Evolutionary conservation across 2,113 vertebrate genomes (phyloP).

Genomic region (Theristicus caerulescens): DNA sequence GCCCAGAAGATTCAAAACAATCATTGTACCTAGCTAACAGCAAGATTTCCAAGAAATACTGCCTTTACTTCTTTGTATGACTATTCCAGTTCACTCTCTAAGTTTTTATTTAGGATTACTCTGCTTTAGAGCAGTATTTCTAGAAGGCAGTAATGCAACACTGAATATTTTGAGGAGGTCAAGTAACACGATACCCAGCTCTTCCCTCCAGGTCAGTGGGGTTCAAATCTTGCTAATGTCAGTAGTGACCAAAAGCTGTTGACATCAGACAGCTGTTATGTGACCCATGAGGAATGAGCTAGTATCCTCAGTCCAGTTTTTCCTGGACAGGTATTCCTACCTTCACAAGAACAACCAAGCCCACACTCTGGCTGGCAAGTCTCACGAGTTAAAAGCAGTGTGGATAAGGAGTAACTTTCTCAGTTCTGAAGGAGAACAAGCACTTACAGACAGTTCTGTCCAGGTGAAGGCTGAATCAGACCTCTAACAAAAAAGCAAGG

Average conservation of each 20-base stretch:
- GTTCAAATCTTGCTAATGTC: conserved; percentile 35
- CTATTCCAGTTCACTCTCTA: background rate
- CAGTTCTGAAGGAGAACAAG: background rate
- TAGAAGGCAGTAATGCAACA: conserved; percentile 31
- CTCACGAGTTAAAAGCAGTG: background rate
- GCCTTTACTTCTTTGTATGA: background rate
- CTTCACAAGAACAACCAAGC: background rate
- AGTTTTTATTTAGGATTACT: conserved; percentile 14
- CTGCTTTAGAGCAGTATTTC: background rate
- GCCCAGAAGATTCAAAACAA: background rate
- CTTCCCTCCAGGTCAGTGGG: background rate
- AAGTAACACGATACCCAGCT: background rate
- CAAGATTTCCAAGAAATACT: background rate
- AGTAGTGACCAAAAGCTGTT: conserved; percentile 36
- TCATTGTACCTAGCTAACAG: background rate
- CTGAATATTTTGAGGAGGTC: background rate
- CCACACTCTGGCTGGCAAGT: background rate
- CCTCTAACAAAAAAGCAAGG: background rate
- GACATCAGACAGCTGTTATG: conserved; percentile 30
- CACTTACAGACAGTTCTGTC: background rate
- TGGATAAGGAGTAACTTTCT: background rate
- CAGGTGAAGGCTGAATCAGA: background rate
- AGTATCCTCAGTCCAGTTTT: background rate
- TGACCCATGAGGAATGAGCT: background rate
- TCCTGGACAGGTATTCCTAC: conserved; percentile 8